Evolutionary conservation across 2,888 invertebrate species (phyloP).

Genomic region (Zelleria hepariella): DNA sequence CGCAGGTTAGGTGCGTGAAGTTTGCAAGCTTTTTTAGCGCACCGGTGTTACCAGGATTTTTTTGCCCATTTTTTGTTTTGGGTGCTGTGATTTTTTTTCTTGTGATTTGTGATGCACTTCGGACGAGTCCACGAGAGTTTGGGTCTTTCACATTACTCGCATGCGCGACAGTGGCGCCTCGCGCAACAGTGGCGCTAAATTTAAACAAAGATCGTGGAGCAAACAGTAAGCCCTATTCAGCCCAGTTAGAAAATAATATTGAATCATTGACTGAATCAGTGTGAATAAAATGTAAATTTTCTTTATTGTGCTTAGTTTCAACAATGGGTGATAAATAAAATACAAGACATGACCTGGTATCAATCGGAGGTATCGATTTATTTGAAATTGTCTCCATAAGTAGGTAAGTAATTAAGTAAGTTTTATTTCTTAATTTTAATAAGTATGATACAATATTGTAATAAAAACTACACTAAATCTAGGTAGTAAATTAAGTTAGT

Average conservation of each 20-base stretch:
- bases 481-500: too few relatives aligned
- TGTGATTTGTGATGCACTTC: slow-evolving; percentile 61
- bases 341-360: not conserved
- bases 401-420: too few relatives aligned
- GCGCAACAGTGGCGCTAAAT: slow-evolving; percentile 41
- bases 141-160: slow-evolving; percentile 54
- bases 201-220: not conserved
- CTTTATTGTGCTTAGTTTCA: too few relatives aligned
- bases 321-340: not conserved
- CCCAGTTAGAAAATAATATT: too few relatives aligned
- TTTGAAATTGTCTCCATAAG: too few relatives aligned
- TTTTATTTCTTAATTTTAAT: too few relatives aligned
- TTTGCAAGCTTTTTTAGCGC: slow-evolving; percentile 75
- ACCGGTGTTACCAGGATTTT: slow-evolving; percentile 73
- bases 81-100: slow-evolving; percentile 69
- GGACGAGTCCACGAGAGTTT: slow-evolving; percentile 32
- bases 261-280: too few relatives aligned
- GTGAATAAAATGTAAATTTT: too few relatives aligned
- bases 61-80: slow-evolving; percentile 71
- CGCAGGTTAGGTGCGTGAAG: slow-evolving; percentile 74
- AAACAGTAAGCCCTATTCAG: too few relatives aligned
- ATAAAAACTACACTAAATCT: too few relatives aligned
- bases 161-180: slow-evolving; percentile 28
- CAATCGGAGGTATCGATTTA: too few relatives aligned
- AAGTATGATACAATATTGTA: too few relatives aligned